Percentiles rank a stretch among this genome's conserved stretches.
phyloP scores from a whole-genome alignment of 1,140 invertebrate genomes.

The Zaprionus vittiger region DNA sequence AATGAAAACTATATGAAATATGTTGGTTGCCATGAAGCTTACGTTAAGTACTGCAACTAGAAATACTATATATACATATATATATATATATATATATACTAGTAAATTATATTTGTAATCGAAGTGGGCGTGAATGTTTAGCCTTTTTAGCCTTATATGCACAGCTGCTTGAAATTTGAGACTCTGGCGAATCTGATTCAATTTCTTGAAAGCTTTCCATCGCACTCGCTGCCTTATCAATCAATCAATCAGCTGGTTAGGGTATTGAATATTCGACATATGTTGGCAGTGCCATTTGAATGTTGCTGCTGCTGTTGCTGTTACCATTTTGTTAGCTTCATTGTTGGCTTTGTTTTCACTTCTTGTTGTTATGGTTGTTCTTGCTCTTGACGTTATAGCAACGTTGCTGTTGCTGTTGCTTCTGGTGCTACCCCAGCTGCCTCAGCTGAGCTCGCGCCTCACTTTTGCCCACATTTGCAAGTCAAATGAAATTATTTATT shows the following conservation, averaged over 20 bases:
- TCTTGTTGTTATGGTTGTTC: conserved; percentile 15
- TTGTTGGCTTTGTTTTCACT: conserved; percentile 64
- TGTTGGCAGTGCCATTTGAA: neutral
- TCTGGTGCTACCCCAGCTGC: conserved; percentile 13
- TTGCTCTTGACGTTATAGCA: conserved; percentile 42
- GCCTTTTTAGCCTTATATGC: neutral
- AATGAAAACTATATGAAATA: conserved; percentile 7
- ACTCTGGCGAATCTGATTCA: neutral
- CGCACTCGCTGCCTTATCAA: neutral
- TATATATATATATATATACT: neutral
- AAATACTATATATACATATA: neutral
- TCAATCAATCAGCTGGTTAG: neutral
- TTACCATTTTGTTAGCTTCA: conserved; percentile 66
- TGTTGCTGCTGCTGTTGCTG: conserved; percentile 13
- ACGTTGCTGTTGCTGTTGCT: conserved; percentile 25
- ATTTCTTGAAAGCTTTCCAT: neutral
- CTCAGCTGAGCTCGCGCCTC: conserved; percentile 49
- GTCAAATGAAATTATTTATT: conserved; percentile 80
- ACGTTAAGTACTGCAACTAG: neutral
- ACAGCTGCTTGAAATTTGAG: neutral
- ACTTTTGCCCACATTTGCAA: conserved; percentile 71
- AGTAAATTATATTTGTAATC: too few relatives aligned
- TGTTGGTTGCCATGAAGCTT: conserved; percentile 8
- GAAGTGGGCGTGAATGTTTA: neutral
- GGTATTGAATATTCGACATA: neutral